Percentiles rank a stretch among this genome's conserved stretches.
Evolutionary conservation across 2,888 invertebrate species (phyloP).

Genomic region (Elmis aenea): DNA sequence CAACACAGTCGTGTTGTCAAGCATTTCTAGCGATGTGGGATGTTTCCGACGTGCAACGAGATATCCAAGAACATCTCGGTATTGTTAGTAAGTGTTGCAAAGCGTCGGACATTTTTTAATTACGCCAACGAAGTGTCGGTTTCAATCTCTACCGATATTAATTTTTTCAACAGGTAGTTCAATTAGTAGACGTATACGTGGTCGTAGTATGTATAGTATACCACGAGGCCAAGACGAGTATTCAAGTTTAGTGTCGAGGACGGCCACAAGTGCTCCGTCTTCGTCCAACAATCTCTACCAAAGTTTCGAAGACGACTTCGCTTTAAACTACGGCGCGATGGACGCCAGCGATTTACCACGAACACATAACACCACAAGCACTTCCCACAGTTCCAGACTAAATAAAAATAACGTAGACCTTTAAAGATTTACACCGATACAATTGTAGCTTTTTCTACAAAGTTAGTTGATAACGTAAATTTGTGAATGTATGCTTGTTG

Average conservation of each 20-base stretch:
- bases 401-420: no score
- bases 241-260: slow-evolving; percentile 34
- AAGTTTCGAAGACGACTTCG: slow-evolving; percentile 36
- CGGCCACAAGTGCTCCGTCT: slow-evolving; percentile 36
- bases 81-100: slow-evolving; percentile 68
- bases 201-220: slow-evolving; percentile 71
- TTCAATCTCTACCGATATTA: slow-evolving; percentile 14
- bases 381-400: no score
- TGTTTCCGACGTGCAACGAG: slow-evolving; percentile 90
- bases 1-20: slow-evolving; percentile 56
- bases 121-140: no score
- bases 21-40: slow-evolving; percentile 93
- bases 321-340: slow-evolving; percentile 39
- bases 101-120: no score
- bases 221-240: slow-evolving; percentile 62
- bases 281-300: slow-evolving; percentile 37
- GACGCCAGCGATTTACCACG: slow-evolving; percentile 5
- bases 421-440: no score
- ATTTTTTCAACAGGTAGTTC: slow-evolving; percentile 70
- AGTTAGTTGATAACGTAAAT: no score
- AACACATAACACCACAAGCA: no score
- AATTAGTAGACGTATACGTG: slow-evolving; percentile 70
- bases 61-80: slow-evolving; percentile 88
- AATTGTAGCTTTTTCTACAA: no score
- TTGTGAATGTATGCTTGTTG: no score